A percentile compares a stretch with the other conserved stretches of the same genome.
These are phyloP conservation scores for Etia nguti DNA, from an alignment of 2,113 vertebrate genomes.

Conservation along the genomic window DNA sequence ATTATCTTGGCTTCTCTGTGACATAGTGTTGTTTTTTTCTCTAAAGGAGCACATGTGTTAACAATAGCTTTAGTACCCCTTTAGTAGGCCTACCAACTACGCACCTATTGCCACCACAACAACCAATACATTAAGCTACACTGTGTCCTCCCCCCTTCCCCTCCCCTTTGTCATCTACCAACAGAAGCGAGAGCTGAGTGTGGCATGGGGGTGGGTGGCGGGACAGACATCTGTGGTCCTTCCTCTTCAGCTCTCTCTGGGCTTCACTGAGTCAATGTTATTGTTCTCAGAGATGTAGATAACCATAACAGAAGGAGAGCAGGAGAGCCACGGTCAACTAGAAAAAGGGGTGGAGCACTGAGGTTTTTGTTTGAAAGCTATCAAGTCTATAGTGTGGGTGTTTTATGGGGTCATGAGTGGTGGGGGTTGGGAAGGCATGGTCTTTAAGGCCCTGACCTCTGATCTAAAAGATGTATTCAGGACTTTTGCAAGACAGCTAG, in stretches of 20 bases:
- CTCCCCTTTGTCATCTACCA: background rate
- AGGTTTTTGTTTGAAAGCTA: constrained; percentile 12
- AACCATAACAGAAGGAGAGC: constrained; percentile 48
- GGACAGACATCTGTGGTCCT: constrained; percentile 34
- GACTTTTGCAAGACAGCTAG: background rate
- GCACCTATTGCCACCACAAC: background rate
- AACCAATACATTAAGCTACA: background rate
- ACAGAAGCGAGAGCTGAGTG: constrained; percentile 15
- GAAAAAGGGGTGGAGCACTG: constrained; percentile 2
- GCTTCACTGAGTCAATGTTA: constrained; percentile 2
- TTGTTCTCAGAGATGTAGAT: constrained; percentile 51
- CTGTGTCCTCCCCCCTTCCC: background rate
- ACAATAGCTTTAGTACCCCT: constrained; percentile 29
- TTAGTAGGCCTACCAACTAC: background rate
- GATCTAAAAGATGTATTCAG: background rate
- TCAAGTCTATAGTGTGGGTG: background rate
- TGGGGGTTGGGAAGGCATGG: background rate
- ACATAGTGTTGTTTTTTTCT: background rate
- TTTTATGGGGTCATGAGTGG: background rate
- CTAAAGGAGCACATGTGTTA: background rate
- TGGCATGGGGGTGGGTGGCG: background rate
- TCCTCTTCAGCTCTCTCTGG: constrained; percentile 6
- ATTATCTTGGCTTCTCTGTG: background rate
- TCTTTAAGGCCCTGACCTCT: background rate
- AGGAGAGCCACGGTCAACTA: background rate